Evolutionary conservation across 2,797 vertebrate genomes (phyloP).

Genomic region (Limosa lapponica): DNA sequence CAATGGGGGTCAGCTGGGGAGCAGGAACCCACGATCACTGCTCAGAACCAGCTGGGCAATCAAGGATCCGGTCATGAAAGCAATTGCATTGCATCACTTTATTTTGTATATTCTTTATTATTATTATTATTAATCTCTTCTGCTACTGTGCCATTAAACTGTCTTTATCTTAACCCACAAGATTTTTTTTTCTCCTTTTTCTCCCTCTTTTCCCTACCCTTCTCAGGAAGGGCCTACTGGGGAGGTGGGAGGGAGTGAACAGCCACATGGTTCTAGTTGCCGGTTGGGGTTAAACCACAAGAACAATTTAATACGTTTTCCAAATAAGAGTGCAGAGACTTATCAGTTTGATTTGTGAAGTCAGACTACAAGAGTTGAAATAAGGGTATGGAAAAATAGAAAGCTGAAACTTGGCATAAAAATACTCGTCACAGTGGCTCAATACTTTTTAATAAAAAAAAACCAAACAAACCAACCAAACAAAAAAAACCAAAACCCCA

Average conservation of each 20-base stretch:
- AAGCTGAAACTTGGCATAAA: neutral
- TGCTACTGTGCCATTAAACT: neutral
- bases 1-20: neutral
- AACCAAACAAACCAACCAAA: neutral
- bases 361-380: neutral
- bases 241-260: neutral
- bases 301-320: neutral
- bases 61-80: neutral
- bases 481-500: no score
- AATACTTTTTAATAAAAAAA: neutral
- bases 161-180: neutral
- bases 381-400: neutral
- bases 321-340: neutral
- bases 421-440: neutral
- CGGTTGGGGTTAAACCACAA: neutral
- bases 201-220: neutral
- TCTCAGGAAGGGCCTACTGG: neutral
- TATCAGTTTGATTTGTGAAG: neutral
- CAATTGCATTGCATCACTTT: neutral
- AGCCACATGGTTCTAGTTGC: neutral
- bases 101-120: neutral
- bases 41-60: neutral
- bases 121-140: neutral
- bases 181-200: neutral
- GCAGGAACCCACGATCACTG: neutral